Conservation (phyloP, 2,113 vertebrate species). For the Centropus unirufus region DNA sequence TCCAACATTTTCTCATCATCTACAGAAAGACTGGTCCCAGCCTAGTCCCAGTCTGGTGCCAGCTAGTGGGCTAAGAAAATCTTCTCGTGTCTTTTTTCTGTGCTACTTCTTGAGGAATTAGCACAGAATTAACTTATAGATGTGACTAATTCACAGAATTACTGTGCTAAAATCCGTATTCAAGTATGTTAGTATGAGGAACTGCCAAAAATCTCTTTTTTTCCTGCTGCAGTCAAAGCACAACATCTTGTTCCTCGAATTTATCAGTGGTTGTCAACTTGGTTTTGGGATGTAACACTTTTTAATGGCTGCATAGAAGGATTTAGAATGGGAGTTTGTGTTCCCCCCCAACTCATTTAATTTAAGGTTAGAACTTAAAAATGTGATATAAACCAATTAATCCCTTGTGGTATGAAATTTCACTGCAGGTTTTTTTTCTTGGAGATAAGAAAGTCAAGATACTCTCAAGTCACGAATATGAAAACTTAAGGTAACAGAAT, state of each 20-base stretch:
- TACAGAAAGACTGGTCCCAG: not conserved
- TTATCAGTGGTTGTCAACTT: not conserved
- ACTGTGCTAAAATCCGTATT: not conserved
- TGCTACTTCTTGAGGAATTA: not conserved
- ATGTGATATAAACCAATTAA: not conserved
- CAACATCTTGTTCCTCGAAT: not conserved
- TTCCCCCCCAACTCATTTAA: not conserved
- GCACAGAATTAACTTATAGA: not conserved
- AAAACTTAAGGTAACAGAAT: not conserved
- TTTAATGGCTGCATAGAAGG: not conserved
- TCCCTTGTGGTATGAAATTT: not conserved
- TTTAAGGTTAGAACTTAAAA: not conserved
- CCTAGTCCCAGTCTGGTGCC: not conserved
- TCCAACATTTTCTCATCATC: not conserved
- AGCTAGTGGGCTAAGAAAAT: not conserved
- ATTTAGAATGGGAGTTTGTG: not conserved
- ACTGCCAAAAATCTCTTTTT: not conserved
- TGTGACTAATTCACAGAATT: not conserved
- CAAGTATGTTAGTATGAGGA: not conserved
- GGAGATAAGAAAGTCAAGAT: not conserved
- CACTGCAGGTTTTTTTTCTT: not conserved
- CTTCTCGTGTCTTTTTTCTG: not conserved
- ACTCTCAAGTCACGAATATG: not conserved
- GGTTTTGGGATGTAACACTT: not conserved
- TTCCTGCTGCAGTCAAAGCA: not conserved